Evolutionary conservation across 2,888 invertebrate species (phyloP), one percentile per base, ranked within the genome.

Genomic region (Pseudococcus longispinus): DNA sequence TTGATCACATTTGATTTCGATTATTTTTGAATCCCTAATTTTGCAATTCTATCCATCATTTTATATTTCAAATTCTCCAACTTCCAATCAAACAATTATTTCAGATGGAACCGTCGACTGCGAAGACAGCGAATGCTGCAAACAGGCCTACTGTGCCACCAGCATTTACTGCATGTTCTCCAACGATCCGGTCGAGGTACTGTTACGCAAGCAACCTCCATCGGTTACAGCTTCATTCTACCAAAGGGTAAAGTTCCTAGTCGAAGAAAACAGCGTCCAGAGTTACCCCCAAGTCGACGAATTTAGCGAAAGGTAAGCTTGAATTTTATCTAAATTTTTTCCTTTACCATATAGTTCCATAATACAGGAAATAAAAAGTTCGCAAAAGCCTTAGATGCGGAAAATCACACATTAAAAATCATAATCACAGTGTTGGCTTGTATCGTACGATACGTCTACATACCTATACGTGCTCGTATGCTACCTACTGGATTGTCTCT

Each of bases 241-340:
- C 91, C 98, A 99, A 91, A 94, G 98, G 87, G 98, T 98, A 91
- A 96, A 97, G 91, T 99, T 99, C 92, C 94, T 99, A 89, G 97
- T 99, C 89, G 98, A 99, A 92, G 98, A 98, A 91, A 97, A 98
- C 91, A 98, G 98, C 89, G 98, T 99, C 88, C 99, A 99, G 92
- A 97, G 97, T 90, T 99, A 99, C 92, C 98, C 98, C 84, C 97
- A 98, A 91, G 95, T 96, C 93, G 96, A 97, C 92, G 97, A 98
- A 92, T 99, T 98, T 93, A 97, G 97, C 90, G 98, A 98, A 93
- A 98, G 97, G 98, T 98, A 94, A 94, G 95, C 94, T 91, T 90
- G 32, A 42, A 42, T 42, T 23, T 51, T 1, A 46, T 60, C 6
- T 44, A 26, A 51, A 9, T 37, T 37, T 37, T n/a, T 23, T 60